Evolutionary conservation across 2,113 vertebrate species (phyloP), one percentile per base, ranked within the genome.

Genomic region (Pelvicachromis taeniatus): DNA sequence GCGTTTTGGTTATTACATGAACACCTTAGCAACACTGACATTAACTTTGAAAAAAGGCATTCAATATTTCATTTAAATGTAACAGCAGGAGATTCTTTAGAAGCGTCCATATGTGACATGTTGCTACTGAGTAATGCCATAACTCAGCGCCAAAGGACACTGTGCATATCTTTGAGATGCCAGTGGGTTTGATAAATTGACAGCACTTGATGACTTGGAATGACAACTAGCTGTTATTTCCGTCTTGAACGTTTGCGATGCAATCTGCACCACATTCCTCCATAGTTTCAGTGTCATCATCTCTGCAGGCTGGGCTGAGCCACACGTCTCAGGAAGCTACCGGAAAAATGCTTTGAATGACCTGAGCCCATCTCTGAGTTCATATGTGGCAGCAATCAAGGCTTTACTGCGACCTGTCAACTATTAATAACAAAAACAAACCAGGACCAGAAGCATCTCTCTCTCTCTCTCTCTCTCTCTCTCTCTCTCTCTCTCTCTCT

Each of bases 271-370:
- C 31, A 31, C 6, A 45, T 0, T 73, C 21, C 65, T 73, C 9
- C 48, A 29, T 11, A 73, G 21, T 10, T 70, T 70, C 40, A 26
- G 2, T 70, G 4, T 45, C 11, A 42, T 48, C 14, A 29, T 29
- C 21, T 45, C 1, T 70, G 65, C 38, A 70, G 40, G 38, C 13
- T 70, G 35, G 61, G 35, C 38, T 68, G 3, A 70, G 40, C 14
- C 40, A 70, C 65, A 29, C 40, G 4, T 45, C 40, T 70, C 21
- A 29, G 21, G 21, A 70, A 70, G 10, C 14, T 70, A 70, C 1
- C 0, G 1, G 1, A 29, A 29, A 31, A 8, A 50, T 0, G 4
- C 0, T 0, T 31, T 19, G 23, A 52, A 54, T 21, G n/a, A 10
- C n/a, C 9, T 9, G 50, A 53, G 52, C 9, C n/a, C 10, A 9